Percentiles rank a stretch among this genome's conserved stretches.
Conservation (phyloP, 2,888 invertebrate species). For the Crossocerus cetratus region DNA sequence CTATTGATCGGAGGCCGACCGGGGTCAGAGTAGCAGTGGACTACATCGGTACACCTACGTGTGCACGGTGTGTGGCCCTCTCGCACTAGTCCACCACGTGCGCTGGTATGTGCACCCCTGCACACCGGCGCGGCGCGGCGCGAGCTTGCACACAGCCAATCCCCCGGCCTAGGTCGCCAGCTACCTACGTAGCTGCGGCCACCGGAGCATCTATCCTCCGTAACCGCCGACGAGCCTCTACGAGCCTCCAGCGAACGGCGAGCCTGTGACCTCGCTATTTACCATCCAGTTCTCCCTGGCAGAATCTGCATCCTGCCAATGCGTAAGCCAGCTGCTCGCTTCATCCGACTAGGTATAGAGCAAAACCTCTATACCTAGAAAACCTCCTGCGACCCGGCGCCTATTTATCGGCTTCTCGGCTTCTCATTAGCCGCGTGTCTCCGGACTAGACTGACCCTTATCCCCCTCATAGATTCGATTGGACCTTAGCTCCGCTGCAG, state of each 20-base stretch:
- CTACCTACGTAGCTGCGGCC: conserved; percentile 13
- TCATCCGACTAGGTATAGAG: too few species aligned
- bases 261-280: conserved; percentile 52
- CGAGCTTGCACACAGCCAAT: conserved; percentile 40
- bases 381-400: background rate
- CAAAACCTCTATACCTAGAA: too few species aligned
- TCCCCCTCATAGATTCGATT: too few species aligned
- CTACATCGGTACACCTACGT: conserved; percentile 69
- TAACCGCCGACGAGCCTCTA: conserved; percentile 50
- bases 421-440: too few species aligned
- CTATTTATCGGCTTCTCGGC: too few species aligned
- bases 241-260: conserved; percentile 41
- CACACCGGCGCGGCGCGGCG: conserved; percentile 47
- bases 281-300: conserved; percentile 49
- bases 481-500: conserved; percentile 13
- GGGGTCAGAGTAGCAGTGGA: conserved; percentile 75
- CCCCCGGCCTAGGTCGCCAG: too few species aligned
- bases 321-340: conserved; percentile 36
- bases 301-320: conserved; percentile 40
- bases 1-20: conserved; percentile 76
- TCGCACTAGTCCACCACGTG: conserved; percentile 28
- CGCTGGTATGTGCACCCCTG: conserved; percentile 59
- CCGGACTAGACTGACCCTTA: too few species aligned
- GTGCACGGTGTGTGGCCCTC: conserved; percentile 48
- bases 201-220: conserved; percentile 49